These are phyloP conservation scores for Castor canadensis DNA, from an alignment of 2,113 vertebrate species.

Conservation along the genomic window DNA sequence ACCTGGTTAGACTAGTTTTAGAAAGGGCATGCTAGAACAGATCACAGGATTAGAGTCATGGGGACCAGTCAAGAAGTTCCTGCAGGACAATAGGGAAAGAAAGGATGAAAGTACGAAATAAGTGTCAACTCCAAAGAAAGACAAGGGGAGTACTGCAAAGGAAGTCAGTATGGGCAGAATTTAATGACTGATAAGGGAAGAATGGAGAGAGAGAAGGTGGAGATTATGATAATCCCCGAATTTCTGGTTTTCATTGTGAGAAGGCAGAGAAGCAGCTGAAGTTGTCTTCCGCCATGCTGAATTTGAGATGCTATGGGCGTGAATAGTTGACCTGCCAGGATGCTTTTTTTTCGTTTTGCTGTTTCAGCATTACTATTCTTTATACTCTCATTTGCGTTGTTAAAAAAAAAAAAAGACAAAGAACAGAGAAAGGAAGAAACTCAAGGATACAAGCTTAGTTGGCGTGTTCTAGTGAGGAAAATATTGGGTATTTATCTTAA, in stretches of 20 bases:
- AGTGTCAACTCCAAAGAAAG: neutral
- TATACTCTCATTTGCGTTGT: neutral
- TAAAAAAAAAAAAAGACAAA: neutral
- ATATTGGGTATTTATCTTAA: neutral
- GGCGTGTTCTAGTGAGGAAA: neutral
- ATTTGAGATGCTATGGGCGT: neutral
- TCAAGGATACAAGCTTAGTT: neutral
- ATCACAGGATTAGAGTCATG: no score
- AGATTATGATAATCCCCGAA: neutral
- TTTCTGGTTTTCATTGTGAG: neutral
- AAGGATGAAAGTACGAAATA: neutral
- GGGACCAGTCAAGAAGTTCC: neutral
- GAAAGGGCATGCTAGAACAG: neutral
- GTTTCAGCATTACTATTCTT: neutral
- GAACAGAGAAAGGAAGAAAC: neutral
- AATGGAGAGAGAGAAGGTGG: neutral
- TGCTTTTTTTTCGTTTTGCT: neutral
- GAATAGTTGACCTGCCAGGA: neutral
- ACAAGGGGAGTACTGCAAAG: neutral
- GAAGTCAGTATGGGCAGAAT: neutral
- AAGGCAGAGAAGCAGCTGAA: neutral
- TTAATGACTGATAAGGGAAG: neutral
- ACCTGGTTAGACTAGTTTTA: neutral
- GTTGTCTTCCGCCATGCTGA: neutral
- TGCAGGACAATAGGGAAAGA: neutral